A percentile compares a stretch with the other conserved stretches of the same genome.
Conservation (phyloP, 1,140 invertebrate genomes). For the Atta colombica region DNA sequence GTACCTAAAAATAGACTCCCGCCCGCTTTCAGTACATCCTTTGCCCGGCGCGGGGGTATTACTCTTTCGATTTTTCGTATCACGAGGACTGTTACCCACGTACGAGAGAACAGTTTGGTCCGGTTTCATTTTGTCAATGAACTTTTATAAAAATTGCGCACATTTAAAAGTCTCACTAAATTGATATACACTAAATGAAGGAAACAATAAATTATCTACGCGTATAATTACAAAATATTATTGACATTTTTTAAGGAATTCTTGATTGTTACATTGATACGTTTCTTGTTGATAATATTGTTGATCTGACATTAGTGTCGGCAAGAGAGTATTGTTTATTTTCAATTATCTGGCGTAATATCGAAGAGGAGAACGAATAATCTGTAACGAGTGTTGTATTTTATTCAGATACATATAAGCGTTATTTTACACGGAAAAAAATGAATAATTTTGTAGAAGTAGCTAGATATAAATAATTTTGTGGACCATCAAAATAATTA, state of each 20-base stretch:
- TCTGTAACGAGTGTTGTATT: background rate
- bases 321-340: conserved; percentile 15
- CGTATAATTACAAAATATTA: background rate
- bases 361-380: background rate
- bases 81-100: background rate
- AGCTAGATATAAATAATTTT: too few species aligned
- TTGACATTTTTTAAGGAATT: background rate
- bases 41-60: conserved; percentile 58
- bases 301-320: background rate
- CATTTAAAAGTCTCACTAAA: background rate
- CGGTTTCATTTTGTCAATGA: background rate
- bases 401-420: background rate
- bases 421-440: background rate
- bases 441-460: too few species aligned
- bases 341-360: conserved; percentile 5
- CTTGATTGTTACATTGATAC: background rate
- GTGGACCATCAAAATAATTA: too few species aligned
- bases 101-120: background rate
- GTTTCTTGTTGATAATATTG: background rate
- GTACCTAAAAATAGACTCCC: conserved; percentile 78
- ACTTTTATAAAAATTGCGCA: background rate
- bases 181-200: background rate
- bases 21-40: conserved; percentile 73
- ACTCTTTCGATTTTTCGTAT: conserved; percentile 58
- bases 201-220: background rate